A percentile compares a stretch with the other conserved stretches of the same genome.
Evolutionary conservation across 2,888 invertebrate genomes (phyloP).

Genomic region (Cantharis rufa): DNA sequence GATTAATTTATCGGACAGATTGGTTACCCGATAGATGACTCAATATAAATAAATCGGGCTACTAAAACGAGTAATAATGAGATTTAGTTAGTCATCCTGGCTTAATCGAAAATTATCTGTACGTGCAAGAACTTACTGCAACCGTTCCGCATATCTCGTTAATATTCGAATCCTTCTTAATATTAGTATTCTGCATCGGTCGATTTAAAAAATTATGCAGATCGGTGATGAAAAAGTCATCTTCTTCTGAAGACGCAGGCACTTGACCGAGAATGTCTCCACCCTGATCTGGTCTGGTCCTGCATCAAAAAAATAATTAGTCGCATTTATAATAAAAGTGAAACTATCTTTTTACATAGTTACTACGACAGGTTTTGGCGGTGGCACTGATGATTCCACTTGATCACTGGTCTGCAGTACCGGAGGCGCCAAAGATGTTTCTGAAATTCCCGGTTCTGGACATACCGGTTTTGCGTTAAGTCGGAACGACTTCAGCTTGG

Average conservation of each 20-base stretch:
- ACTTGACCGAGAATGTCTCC: background rate
- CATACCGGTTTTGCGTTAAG: constrained; percentile 66
- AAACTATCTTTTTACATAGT: too few relatives aligned
- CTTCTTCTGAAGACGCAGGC: background rate
- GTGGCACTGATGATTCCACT: background rate
- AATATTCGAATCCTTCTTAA: too few relatives aligned
- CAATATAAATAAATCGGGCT: too few relatives aligned
- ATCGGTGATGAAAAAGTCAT: constrained; percentile 44
- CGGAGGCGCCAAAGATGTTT: background rate
- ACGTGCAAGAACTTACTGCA: background rate
- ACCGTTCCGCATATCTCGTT: background rate
- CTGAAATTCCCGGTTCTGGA: constrained; percentile 46
- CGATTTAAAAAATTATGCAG: constrained; percentile 27
- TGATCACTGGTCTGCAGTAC: constrained; percentile 28
- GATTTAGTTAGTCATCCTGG: too few relatives aligned
- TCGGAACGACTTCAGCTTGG: constrained; percentile 58
- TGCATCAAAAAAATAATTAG: background rate
- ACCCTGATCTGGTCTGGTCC: background rate
- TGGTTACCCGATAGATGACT: too few relatives aligned
- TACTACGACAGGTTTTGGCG: too few relatives aligned
- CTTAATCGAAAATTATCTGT: too few relatives aligned
- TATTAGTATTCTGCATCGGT: too few relatives aligned
- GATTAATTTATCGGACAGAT: too few relatives aligned
- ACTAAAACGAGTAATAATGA: too few relatives aligned
- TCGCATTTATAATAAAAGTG: background rate